Conservation (phyloP, 1,140 invertebrate genomes). For the Procambarus clarkii region DNA sequence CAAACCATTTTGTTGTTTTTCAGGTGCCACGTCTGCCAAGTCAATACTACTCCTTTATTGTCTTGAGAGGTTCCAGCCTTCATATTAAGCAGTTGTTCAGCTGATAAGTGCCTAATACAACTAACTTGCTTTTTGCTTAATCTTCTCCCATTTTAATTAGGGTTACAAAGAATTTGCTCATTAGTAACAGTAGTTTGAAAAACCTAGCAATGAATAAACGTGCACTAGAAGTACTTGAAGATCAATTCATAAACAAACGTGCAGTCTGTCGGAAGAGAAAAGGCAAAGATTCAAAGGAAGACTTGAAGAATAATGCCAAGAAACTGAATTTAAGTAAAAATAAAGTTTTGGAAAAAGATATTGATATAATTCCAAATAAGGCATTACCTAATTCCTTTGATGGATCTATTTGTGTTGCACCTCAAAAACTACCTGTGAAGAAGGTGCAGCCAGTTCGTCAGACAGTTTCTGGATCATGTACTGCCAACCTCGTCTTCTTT, state of each 20-base stretch:
- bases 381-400: background rate
- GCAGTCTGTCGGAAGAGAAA: background rate
- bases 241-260: background rate
- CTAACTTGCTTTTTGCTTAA: background rate
- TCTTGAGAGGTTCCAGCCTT: background rate
- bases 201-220: background rate
- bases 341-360: background rate
- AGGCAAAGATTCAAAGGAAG: background rate
- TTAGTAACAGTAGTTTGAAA: background rate
- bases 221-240: background rate
- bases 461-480: background rate
- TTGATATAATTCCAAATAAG: background rate
- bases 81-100: background rate
- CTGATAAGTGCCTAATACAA: background rate
- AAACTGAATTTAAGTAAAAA: background rate
- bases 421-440: too few species aligned
- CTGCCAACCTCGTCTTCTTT: constrained; percentile 3
- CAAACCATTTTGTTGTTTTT: background rate
- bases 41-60: background rate
- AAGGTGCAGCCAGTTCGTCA: background rate
- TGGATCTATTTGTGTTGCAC: too few species aligned
- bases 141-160: background rate
- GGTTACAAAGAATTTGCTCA: background rate
- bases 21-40: background rate
- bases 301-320: background rate